Conservation (phyloP, 2,113 vertebrate genomes). For the Suricata suricatta region DNA sequence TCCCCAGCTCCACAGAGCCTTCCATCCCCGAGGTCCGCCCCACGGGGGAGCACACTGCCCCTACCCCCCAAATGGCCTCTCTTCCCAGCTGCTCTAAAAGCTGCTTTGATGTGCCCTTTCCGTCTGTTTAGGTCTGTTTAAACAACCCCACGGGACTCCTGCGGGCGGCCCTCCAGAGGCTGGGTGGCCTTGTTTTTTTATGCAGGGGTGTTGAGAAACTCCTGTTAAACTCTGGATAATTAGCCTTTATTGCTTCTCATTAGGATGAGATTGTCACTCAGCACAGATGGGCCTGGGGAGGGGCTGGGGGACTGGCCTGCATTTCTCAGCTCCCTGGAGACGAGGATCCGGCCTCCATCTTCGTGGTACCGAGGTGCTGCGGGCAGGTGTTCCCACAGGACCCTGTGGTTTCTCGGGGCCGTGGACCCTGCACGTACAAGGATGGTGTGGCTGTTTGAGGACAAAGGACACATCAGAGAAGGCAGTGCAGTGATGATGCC, state of each 20-base stretch:
- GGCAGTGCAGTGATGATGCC: too few species aligned
- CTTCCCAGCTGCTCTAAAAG: not conserved
- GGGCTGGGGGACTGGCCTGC: not conserved
- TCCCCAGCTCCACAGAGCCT: too few species aligned
- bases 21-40: not conserved
- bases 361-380: not conserved
- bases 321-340: not conserved
- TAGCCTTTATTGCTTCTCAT: slow-evolving; percentile 65
- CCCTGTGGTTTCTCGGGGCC: too few species aligned
- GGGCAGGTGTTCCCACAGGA: too few species aligned
- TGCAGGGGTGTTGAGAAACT: slow-evolving; percentile 64
- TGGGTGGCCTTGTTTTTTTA: slow-evolving; percentile 76
- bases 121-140: slow-evolving; percentile 43
- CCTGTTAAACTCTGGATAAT: slow-evolving; percentile 60
- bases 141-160: slow-evolving; percentile 50
- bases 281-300: not conserved
- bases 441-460: too few species aligned
- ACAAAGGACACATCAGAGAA: too few species aligned
- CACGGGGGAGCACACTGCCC: not conserved
- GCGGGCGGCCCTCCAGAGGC: slow-evolving; percentile 1
- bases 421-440: too few species aligned
- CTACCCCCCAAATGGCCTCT: not conserved
- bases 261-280: slow-evolving; percentile 61
- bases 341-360: not conserved
- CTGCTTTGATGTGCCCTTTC: slow-evolving; percentile 59